Conservation (phyloP, 1,140 invertebrate species). For the Luehdorfia chinensis region DNA sequence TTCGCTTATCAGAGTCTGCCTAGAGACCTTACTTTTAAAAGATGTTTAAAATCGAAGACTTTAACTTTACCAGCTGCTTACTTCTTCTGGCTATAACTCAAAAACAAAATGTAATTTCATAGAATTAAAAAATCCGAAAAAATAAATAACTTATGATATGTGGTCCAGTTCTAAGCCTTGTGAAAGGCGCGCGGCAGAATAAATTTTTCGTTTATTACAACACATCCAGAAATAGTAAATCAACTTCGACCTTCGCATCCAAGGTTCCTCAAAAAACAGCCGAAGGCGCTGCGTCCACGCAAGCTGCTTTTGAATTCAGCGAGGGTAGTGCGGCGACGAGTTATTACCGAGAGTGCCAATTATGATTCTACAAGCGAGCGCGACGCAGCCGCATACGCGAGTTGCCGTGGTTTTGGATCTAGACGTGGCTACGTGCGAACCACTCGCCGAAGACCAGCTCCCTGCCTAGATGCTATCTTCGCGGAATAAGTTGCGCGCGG, state of each 20-base stretch:
- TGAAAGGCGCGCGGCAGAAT: too few species aligned
- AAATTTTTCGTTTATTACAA: too few species aligned
- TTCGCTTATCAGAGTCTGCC: too few species aligned
- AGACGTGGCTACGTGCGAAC: conserved; percentile 28
- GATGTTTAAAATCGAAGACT: too few species aligned
- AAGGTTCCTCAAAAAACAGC: conserved; percentile 25
- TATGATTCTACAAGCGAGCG: conserved; percentile 42
- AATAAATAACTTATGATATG: too few species aligned
- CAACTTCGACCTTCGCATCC: conserved; percentile 20
- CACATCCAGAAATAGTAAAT: conserved; percentile 20
- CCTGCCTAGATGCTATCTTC: conserved; percentile 22
- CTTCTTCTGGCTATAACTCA: too few species aligned
- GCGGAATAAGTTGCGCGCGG: conserved; percentile 2
- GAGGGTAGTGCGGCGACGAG: conserved; percentile 32
- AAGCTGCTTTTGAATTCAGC: conserved; percentile 44
- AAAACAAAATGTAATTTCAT: too few species aligned
- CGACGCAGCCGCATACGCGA: conserved; percentile 29
- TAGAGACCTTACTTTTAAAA: too few species aligned
- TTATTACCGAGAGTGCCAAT: conserved; percentile 49
- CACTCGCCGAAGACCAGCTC: neutral
- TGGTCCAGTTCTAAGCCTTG: too few species aligned
- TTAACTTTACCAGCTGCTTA: too few species aligned
- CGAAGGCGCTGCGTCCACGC: conserved; percentile 17
- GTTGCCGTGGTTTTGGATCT: too few species aligned
- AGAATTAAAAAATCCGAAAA: too few species aligned